Percentiles rank a stretch among this genome's conserved stretches.
Conservation (phyloP, 2,113 vertebrate genomes). For the Asarcornis scutulata region DNA sequence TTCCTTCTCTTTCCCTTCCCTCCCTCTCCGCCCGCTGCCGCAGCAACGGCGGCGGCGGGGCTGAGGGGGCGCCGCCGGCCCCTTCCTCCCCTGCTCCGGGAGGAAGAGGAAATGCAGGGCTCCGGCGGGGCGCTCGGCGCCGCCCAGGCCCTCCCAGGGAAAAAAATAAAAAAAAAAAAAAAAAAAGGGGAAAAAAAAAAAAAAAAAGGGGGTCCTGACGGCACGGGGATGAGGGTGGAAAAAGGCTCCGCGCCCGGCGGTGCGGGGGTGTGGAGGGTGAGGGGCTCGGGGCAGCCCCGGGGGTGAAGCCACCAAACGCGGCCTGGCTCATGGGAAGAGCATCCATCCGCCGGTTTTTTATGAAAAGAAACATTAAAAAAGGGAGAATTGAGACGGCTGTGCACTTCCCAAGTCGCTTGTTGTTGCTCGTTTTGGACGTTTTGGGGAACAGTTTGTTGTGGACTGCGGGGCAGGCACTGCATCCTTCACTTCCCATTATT, state of each 20-base stretch:
- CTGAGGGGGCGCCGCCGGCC: background rate
- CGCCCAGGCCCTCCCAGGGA: background rate
- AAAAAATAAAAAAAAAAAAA: no score
- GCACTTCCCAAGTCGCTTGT: background rate
- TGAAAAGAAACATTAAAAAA: background rate
- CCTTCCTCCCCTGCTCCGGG: background rate
- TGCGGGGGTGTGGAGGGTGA: no score
- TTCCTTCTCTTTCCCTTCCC: conserved; percentile 26
- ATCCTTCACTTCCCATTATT: no score
- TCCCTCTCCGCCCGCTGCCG: conserved; percentile 71
- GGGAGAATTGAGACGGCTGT: background rate
- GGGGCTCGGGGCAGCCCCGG: no score
- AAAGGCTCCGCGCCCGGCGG: no score
- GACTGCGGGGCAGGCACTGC: no score
- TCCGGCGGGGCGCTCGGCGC: background rate
- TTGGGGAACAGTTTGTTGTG: background rate
- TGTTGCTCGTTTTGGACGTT: accelerated
- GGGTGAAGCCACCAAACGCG: no score
- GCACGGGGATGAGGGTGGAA: no score
- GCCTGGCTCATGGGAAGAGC: no score
- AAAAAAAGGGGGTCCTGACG: no score
- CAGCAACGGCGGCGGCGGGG: conserved; percentile 75
- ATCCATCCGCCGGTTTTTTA: no score
- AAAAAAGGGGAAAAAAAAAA: no score
- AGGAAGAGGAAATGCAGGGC: conserved; percentile 18